A percentile compares a stretch with the other conserved stretches of the same genome.
These are phyloP conservation scores for Gasterosteus nipponicus DNA, from an alignment of 2,113 vertebrate species.

Conservation along the genomic window DNA sequence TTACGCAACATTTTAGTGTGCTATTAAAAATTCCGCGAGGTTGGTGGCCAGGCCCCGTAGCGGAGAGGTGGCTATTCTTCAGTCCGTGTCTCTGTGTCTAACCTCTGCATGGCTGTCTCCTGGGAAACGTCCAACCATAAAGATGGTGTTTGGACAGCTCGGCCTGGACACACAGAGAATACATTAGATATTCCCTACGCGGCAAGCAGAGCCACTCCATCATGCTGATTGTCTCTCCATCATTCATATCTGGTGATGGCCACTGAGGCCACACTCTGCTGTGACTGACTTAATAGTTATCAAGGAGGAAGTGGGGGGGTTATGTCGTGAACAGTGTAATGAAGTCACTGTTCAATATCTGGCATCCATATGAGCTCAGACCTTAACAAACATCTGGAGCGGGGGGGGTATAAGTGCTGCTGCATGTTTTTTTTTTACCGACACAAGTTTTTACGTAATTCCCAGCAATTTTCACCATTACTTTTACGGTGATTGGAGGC, in stretches of 20 bases:
- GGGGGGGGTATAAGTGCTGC: conserved; percentile 37
- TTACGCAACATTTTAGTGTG: conserved; percentile 78
- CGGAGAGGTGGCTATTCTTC: conserved; percentile 57
- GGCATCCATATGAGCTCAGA: conserved; percentile 38
- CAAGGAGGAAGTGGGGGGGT: not conserved
- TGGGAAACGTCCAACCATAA: conserved; percentile 54
- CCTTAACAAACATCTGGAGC: conserved; percentile 62
- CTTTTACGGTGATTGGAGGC: conserved; percentile 62
- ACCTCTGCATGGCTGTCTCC: conserved; percentile 55
- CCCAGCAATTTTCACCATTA: conserved; percentile 57
- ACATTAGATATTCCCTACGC: conserved; percentile 38
- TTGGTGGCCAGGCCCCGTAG: conserved; percentile 64
- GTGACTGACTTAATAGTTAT: conserved; percentile 12
- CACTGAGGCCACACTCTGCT: conserved; percentile 21
- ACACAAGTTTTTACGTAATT: conserved; percentile 51
- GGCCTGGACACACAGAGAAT: conserved; percentile 48
- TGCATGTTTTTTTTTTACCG: conserved; percentile 29
- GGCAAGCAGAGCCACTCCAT: conserved; percentile 22
- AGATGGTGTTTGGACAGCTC: conserved; percentile 63
- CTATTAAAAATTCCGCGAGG: conserved; percentile 76
- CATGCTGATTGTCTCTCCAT: conserved; percentile 13
- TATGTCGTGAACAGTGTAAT: not conserved
- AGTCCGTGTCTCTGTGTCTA: conserved; percentile 55
- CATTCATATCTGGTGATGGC: conserved; percentile 48
- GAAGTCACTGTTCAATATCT: conserved; percentile 31